Evolutionary conservation across 2,888 invertebrate species (phyloP), one percentile per base, ranked within the genome.

Genomic region (Agrochola lota): DNA sequence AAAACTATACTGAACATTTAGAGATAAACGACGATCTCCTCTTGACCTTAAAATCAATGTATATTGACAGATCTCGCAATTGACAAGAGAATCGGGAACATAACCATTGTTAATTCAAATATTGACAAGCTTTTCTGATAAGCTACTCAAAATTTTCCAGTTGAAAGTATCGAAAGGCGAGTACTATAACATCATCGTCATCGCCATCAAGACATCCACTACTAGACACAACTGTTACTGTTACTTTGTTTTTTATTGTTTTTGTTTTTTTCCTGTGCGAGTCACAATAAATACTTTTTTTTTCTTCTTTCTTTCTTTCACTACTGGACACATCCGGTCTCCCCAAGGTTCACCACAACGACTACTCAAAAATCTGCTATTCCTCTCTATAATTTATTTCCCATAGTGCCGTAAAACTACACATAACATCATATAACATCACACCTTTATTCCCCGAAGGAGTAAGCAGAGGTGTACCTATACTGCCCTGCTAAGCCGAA

Each of bases 41-140:
- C 82, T 75, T 79, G 69, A 80, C 71, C 57, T 20, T 80, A 17
- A 60, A 63, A 70, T 63, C 52, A 72, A 63, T 40, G 23, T 59
- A 62, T 64, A 72, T 75, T 70, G 64, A 72, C 69, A 70, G 26
- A 66, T 57, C 57, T 66, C 43, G 46, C 52, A 63, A 59, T 70
- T 20, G 55, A 35, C 15, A 49, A 62, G 23, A 62, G 35, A 63
- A 74, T 60, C 46, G 30, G 23, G 17, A 40, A n/a, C 35, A 57
- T 17, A 52, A 30, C 43, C 20, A 72, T 75, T 72, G 26, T n/a
- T 64, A 59, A 75, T 80, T 52, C 60, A 72, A 83, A 72, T 75
- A 83, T 59, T 63, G 60, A 80, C 52, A 55, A 63, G 60, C n/a
- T 55, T 79, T 63, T 20, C 52, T n/a, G 17, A 79, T 74, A 69